Evolutionary conservation across 2,797 vertebrate genomes (phyloP), one percentile per base, ranked within the genome.

Genomic region (Rhabdophis nuchalis): DNA sequence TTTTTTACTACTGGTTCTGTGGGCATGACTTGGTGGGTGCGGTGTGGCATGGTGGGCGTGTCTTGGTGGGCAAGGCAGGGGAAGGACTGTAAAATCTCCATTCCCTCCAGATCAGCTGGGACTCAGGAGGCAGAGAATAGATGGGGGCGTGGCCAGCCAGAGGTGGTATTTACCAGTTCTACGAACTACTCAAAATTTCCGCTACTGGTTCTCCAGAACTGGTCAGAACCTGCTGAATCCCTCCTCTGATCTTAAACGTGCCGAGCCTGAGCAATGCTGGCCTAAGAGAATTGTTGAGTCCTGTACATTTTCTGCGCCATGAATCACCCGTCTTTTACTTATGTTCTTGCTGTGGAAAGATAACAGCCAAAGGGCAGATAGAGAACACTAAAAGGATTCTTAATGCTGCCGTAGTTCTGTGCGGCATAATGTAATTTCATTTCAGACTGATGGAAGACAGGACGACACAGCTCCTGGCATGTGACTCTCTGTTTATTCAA

Each of bases 401-500:
- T 91, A 87, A 61, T 94, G 27, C 14, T 58, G 9, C 68, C 50
- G 85, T 88, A 68, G 29, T 27, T 50, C 32, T 46, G 1, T 68
- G 41, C 13, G 4, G 86, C 91, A 88, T 25, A 92, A 52, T 60
- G 14, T 64, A 61, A 64, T 57, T 90, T 5, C 88, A 29, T 0
- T 16, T 88, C 11, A 54, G 36, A 18, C 57, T 85, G 77, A 89
- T 53, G 88, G 91, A 91, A 91, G 16, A 89, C 36, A 58, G 32
- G 13, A 0, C 0, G 41, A 50, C 0, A 0, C 11, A 53, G 41
- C 16, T 53, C 56, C 68, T 46, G 0, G 64, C 82, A 72, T 86
- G 90, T 1, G 0, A 54, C 88, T 93, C 89, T 87, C 88, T 87
- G 90, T 36, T 94, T 92, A 89, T 90, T 92, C 95, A 93, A 93